These are phyloP conservation scores for Clarias fuscus DNA, from an alignment of 2,797 vertebrate species.

Conservation along the genomic window DNA sequence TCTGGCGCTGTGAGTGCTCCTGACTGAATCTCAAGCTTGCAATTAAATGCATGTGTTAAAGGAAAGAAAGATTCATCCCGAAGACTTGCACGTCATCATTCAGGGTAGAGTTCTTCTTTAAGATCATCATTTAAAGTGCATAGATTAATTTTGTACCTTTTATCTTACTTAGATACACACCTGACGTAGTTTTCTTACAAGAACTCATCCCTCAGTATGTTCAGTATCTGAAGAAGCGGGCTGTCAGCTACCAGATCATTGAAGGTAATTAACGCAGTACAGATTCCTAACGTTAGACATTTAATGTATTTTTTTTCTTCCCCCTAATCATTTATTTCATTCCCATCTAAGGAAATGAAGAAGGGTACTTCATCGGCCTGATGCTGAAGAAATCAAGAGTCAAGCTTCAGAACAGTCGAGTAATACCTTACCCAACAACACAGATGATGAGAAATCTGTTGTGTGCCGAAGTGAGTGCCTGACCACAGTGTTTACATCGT, in stretches of 20 bases:
- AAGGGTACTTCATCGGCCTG: constrained; percentile 88
- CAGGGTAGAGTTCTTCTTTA: no score
- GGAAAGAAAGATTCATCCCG: neutral
- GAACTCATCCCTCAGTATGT: constrained; percentile 86
- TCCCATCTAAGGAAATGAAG: constrained; percentile 75
- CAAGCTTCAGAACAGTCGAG: constrained; percentile 83
- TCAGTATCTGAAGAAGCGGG: constrained; percentile 83
- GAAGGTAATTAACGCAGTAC: constrained; percentile 74
- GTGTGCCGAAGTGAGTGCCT: constrained; percentile 79
- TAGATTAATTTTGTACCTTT: neutral
- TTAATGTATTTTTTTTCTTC: neutral
- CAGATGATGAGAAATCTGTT: constrained; percentile 95
- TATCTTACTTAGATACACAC: constrained; percentile 79
- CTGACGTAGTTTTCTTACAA: constrained; percentile 93
- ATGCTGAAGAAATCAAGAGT: constrained; percentile 91
- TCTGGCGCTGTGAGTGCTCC: constrained; percentile 82
- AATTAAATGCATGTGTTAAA: neutral
- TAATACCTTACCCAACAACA: constrained; percentile 82
- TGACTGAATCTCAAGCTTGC: neutral
- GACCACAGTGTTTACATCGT: neutral
- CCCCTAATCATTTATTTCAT: neutral
- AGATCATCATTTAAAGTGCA: no score
- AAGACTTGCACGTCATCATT: neutral
- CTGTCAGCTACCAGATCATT: constrained; percentile 84
- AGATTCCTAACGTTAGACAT: neutral